These are phyloP conservation scores for Acipenser ruthenus DNA, from an alignment of 2,797 vertebrate genomes.

Conservation along the genomic window DNA sequence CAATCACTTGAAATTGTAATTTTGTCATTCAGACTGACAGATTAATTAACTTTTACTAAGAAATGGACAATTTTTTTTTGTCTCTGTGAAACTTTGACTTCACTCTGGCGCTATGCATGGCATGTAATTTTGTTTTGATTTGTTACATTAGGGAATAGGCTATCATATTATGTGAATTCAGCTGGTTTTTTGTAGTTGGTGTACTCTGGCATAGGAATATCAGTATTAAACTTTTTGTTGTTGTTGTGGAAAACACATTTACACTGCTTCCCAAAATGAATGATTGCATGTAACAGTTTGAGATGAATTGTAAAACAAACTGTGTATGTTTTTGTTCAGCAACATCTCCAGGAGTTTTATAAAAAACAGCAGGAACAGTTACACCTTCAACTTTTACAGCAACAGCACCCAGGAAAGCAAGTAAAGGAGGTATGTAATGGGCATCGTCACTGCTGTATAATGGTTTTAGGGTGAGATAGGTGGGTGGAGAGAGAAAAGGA, in stretches of 20 bases:
- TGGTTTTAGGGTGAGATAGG: conserved; percentile 2
- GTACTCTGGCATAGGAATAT: too few relatives aligned
- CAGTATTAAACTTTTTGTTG: too few relatives aligned
- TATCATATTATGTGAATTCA: conserved; percentile 20
- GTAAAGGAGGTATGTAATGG: conserved; percentile 80
- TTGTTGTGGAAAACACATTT: too few relatives aligned
- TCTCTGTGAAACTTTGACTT: conserved; percentile 31
- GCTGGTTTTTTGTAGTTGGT: background rate
- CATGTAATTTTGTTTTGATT: conserved; percentile 27
- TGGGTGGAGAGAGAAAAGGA: conserved; percentile 6
- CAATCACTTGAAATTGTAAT: conserved; percentile 34
- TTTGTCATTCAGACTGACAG: conserved; percentile 35
- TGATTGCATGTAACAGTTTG: too few relatives aligned
- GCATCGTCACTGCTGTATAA: conserved; percentile 11
- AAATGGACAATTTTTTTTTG: conserved; percentile 33
- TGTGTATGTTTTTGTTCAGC: conserved; percentile 55
- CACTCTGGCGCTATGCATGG: conserved; percentile 27
- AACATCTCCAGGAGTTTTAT: conserved; percentile 99
- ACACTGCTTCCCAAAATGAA: too few relatives aligned
- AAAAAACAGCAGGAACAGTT: conserved; percentile 99
- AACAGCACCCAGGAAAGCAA: conserved; percentile 90
- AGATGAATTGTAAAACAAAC: too few relatives aligned
- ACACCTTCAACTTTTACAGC: conserved; percentile 98
- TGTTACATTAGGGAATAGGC: conserved; percentile 22
- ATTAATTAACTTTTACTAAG: conserved; percentile 36